Base-by-base conservation (phyloP, 2,797 vertebrate genomes). In the Hyperoplus immaculatus region DNA sequence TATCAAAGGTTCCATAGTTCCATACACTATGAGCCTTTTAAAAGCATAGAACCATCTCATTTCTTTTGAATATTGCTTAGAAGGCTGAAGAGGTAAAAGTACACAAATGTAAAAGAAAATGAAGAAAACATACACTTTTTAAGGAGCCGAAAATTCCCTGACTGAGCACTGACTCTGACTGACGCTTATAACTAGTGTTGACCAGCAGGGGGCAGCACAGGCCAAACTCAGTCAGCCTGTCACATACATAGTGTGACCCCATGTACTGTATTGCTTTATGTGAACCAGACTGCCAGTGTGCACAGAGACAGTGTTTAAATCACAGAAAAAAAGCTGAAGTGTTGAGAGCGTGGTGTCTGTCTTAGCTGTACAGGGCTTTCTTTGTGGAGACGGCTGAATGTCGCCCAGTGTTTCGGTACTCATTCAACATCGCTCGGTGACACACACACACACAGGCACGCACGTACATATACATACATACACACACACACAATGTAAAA, bases 121-220 rank as follows among this genome's bases (percentile, higher is more conserved):
- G 29, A 3, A 29, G 29, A 29, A 29, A 29, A 29, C 29, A 29
- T 29, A 62, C 12, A 39, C 3, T 12, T 57, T 21, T 47, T 6
- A 36, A 65, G 15, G 36, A 71, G 46, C 4, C 41, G 11, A 8
- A 36, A 12, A 42, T 36, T 51, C 39, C 11, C 12, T 38, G 62
- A 15, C 2, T 65, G 29, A 36, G 36, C n/a, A 47, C 12, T 3
- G 29, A 15, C 0, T 49, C 47, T 42, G 59, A 10, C 10, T 21
- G 60, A 14, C 3, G 77, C 86, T 59, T 72, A 14, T 75, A 76
- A 14, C 29, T 0, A 0, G 2, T 16, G 15, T 55, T 42, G 1
- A 65, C 89, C 93, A 94, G 89, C 84, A 92, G 92, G 85, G 91
- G 89, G 88, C 1, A 85, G 90, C 89, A 90, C 42, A 92, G 77